A percentile compares a stretch with the other conserved stretches of the same genome.
Conservation (phyloP, 2,888 invertebrate genomes). For the Lithosia quadra region DNA sequence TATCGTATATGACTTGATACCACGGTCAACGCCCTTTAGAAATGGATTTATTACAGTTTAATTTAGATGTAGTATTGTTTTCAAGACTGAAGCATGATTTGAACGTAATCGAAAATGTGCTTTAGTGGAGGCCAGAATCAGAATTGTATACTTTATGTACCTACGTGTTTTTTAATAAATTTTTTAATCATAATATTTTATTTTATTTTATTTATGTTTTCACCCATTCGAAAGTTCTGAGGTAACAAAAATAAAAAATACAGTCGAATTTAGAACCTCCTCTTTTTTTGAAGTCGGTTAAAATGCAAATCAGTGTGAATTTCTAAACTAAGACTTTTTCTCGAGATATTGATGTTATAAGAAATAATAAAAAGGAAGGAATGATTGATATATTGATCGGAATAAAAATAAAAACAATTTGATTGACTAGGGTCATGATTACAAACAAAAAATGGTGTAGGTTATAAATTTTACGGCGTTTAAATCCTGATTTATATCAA, state of each 20-base stretch:
- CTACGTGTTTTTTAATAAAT: not conserved
- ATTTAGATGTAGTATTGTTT: not conserved
- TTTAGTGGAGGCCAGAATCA: not conserved
- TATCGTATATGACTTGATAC: not conserved
- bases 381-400: not conserved
- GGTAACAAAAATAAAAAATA: too few relatives aligned
- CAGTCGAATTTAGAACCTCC: too few relatives aligned
- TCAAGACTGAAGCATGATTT: not conserved
- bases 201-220: too few relatives aligned
- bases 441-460: not conserved
- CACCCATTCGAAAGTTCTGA: too few relatives aligned
- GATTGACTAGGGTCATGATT: not conserved
- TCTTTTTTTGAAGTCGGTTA: too few relatives aligned
- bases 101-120: not conserved
- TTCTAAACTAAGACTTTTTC: too few relatives aligned
- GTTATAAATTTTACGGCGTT: not conserved
- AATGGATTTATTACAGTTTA: not conserved
- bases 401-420: not conserved
- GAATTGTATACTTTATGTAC: not conserved
- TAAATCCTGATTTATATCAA: not conserved
- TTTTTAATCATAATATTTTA: too few relatives aligned
- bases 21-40: not conserved
- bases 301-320: too few relatives aligned
- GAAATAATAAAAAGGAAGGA: too few relatives aligned
- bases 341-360: too few relatives aligned